These are phyloP conservation scores for Timema podura DNA, from an alignment of 2,888 invertebrate genomes.

Conservation along the genomic window DNA sequence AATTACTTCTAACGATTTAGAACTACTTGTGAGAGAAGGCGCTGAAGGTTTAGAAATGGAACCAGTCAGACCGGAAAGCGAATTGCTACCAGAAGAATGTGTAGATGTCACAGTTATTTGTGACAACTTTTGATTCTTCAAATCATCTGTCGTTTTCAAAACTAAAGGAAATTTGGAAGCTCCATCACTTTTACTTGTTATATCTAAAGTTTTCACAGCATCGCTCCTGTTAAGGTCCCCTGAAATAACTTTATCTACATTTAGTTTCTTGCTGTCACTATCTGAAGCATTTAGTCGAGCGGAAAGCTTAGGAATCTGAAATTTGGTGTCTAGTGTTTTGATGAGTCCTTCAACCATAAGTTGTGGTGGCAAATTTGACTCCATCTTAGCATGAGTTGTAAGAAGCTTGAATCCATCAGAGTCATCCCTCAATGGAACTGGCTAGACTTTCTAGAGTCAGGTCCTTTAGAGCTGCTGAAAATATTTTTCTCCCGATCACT, in stretches of 20 bases:
- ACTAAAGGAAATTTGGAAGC: conserved; percentile 22
- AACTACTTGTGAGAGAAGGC: conserved; percentile 16
- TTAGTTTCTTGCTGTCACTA: conserved; percentile 37
- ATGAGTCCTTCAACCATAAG: conserved; percentile 69
- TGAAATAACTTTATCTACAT: conserved; percentile 19
- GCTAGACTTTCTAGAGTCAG: conserved; percentile 60
- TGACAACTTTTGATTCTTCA: conserved; percentile 18
- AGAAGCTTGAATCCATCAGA: conserved; percentile 55
- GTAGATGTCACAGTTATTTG: conserved; percentile 1
- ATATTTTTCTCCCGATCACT: conserved; percentile 53
- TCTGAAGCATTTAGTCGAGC: conserved; percentile 47
- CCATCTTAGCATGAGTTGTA: conserved; percentile 53
- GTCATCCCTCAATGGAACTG: conserved; percentile 58
- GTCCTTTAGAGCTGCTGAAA: conserved; percentile 49
- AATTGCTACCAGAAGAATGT: conserved; percentile 1
- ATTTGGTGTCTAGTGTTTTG: conserved; percentile 75
- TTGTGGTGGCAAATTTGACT: conserved; percentile 51
- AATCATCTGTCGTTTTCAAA: conserved; percentile 23
- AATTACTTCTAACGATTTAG: conserved; percentile 21
- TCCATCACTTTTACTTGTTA: conserved; percentile 23
- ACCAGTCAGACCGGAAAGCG: not conserved
- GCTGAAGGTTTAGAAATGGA: conserved; percentile 13
- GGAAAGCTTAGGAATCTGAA: conserved; percentile 82
- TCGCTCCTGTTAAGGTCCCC: conserved; percentile 15
- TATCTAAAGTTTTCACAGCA: conserved; percentile 21